These are phyloP conservation scores for Dipodomys stephensi DNA, from an alignment of 2,113 vertebrate genomes.

Conservation along the genomic window DNA sequence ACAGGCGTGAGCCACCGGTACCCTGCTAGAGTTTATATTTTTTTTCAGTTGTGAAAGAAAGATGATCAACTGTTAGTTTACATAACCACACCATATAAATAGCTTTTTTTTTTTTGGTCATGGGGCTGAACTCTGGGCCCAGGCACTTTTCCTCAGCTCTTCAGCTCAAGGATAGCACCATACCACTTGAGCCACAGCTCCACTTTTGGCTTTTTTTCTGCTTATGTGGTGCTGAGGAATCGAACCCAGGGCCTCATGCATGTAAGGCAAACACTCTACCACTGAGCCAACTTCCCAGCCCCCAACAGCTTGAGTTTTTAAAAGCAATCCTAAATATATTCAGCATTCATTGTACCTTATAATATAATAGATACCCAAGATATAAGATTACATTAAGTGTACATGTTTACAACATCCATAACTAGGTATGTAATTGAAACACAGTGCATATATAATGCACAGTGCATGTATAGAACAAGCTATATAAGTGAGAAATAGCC, in stretches of 20 bases:
- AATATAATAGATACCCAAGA: not conserved
- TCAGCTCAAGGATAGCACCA: too few species aligned
- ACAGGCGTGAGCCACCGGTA: too few species aligned
- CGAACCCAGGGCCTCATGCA: too few species aligned
- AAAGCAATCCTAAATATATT: conserved; percentile 62
- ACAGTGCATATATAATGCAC: not conserved
- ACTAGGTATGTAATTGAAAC: not conserved
- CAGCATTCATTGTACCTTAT: conserved; percentile 7
- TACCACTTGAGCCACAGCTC: too few species aligned
- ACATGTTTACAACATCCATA: not conserved
- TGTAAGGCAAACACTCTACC: too few species aligned
- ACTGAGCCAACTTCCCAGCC: too few species aligned
- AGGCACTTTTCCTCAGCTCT: too few species aligned
- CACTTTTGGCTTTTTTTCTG: too few species aligned
- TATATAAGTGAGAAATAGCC: not conserved
- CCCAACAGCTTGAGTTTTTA: too few species aligned
- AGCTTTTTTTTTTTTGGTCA: conserved; percentile 33
- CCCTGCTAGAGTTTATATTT: not conserved
- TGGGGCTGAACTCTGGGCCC: too few species aligned
- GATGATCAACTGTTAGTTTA: conserved; percentile 63
- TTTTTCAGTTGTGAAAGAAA: conserved; percentile 21
- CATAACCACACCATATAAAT: conserved; percentile 64
- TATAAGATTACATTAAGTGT: not conserved
- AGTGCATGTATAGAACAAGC: not conserved
- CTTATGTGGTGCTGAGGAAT: too few species aligned